A percentile compares a stretch with the other conserved stretches of the same genome.
Conservation (phyloP, 2,113 vertebrate species). For the Hyaena hyaena region DNA sequence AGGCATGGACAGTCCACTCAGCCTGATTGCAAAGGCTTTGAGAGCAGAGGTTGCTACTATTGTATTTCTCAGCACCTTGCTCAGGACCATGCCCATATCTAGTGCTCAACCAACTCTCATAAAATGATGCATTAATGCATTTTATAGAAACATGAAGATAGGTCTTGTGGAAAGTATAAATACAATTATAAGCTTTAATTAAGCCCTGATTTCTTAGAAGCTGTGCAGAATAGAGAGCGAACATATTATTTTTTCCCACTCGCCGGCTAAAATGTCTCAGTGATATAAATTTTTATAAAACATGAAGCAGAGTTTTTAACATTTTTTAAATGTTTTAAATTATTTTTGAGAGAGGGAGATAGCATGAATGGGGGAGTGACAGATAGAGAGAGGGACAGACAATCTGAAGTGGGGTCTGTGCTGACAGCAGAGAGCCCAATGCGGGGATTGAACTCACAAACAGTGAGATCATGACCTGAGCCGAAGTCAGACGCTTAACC, state of each 20-base stretch:
- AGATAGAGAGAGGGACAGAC: no score
- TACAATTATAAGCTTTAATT: neutral
- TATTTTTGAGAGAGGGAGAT: no score
- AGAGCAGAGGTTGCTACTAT: neutral
- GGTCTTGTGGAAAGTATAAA: neutral
- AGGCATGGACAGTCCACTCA: neutral
- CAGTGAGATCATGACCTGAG: no score
- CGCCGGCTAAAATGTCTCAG: neutral
- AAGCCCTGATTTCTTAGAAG: neutral
- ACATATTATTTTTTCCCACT: neutral
- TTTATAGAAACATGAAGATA: constrained; percentile 5
- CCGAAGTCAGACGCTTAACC: no score
- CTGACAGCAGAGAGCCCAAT: no score
- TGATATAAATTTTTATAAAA: neutral
- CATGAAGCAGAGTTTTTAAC: neutral
- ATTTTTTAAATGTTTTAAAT: no score
- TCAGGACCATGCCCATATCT: neutral
- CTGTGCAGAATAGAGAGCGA: neutral
- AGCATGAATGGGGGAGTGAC: no score
- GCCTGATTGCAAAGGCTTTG: neutral
- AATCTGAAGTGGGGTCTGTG: no score
- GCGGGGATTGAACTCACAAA: no score
- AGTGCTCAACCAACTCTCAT: neutral
- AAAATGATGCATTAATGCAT: neutral
- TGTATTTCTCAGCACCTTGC: neutral